These are phyloP conservation scores for Rana temporaria DNA, from an alignment of 2,113 vertebrate species.

Conservation along the genomic window DNA sequence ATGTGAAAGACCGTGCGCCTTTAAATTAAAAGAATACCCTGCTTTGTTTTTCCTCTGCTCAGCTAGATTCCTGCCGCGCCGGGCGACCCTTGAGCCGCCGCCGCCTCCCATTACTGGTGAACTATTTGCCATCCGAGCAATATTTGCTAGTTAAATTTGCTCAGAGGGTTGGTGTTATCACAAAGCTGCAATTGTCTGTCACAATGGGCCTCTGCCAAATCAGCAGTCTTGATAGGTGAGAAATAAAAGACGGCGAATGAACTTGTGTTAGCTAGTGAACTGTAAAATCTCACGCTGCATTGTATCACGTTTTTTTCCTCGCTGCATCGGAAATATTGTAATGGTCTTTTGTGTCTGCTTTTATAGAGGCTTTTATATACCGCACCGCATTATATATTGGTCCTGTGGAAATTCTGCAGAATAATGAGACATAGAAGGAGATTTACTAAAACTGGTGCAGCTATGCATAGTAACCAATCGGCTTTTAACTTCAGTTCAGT, in stretches of 20 bases:
- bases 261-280: conserved; percentile 25
- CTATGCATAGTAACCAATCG: too few species aligned
- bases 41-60: too few species aligned
- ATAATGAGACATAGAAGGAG: too few species aligned
- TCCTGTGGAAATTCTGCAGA: too few species aligned
- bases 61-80: too few species aligned
- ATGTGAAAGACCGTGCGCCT: too few species aligned
- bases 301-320: neutral
- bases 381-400: too few species aligned
- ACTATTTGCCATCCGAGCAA: conserved; percentile 25
- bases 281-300: conserved; percentile 14
- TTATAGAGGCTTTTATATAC: too few species aligned
- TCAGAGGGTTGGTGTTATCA: conserved; percentile 30
- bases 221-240: conserved; percentile 20
- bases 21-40: too few species aligned
- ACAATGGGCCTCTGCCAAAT: conserved; percentile 13
- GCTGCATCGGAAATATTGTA: too few species aligned
- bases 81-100: neutral
- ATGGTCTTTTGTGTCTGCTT: neutral
- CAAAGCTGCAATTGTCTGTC: conserved; percentile 44
- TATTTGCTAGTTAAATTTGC: conserved; percentile 38
- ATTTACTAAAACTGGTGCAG: too few species aligned
- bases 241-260: conserved; percentile 25
- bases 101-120: conserved; percentile 13
- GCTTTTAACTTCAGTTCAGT: too few species aligned